A percentile compares a stretch with the other conserved stretches of the same genome.
These are phyloP conservation scores for Callimorpha dominula DNA, from an alignment of 2,888 invertebrate species.

Conservation along the genomic window DNA sequence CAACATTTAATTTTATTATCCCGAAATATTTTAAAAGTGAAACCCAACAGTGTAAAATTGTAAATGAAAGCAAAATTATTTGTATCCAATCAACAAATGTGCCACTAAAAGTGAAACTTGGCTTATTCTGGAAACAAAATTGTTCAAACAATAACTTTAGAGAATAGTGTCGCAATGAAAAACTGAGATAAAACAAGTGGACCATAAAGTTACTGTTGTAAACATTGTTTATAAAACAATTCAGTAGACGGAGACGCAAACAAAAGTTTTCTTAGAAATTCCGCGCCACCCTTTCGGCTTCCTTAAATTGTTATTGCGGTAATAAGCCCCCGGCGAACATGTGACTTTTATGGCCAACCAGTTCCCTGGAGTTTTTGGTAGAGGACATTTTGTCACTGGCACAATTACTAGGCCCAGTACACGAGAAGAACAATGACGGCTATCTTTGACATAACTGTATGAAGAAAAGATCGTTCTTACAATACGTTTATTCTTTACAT, in stretches of 20 bases:
- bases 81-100: slow-evolving; percentile 60
- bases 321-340: slow-evolving; percentile 81
- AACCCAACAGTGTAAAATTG: slow-evolving; percentile 55
- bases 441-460: slow-evolving; percentile 66
- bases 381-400: slow-evolving; percentile 76
- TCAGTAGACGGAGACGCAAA: slow-evolving; percentile 74
- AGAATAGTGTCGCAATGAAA: slow-evolving; percentile 76
- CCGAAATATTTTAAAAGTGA: slow-evolving; percentile 57
- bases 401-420: slow-evolving; percentile 71
- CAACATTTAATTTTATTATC: slow-evolving; percentile 44
- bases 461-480: slow-evolving; percentile 49
- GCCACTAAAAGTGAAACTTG: slow-evolving; percentile 71
- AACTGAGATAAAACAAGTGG: slow-evolving; percentile 78
- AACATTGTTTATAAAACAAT: slow-evolving; percentile 86
- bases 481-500: slow-evolving; percentile 39
- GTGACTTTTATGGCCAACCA: slow-evolving; percentile 83
- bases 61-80: slow-evolving; percentile 73
- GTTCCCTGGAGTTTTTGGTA: slow-evolving; percentile 78
- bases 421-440: slow-evolving; percentile 65
- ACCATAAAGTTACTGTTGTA: slow-evolving; percentile 82
- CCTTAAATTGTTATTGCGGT: slow-evolving; percentile 85
- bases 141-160: slow-evolving; percentile 69
- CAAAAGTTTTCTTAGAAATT: slow-evolving; percentile 83
- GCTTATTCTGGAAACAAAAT: slow-evolving; percentile 64
- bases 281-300: slow-evolving; percentile 83